A percentile compares a stretch with the other conserved stretches of the same genome.
These are phyloP conservation scores for Ametastegia equiseti DNA, from an alignment of 2,888 invertebrate genomes.

Conservation along the genomic window DNA sequence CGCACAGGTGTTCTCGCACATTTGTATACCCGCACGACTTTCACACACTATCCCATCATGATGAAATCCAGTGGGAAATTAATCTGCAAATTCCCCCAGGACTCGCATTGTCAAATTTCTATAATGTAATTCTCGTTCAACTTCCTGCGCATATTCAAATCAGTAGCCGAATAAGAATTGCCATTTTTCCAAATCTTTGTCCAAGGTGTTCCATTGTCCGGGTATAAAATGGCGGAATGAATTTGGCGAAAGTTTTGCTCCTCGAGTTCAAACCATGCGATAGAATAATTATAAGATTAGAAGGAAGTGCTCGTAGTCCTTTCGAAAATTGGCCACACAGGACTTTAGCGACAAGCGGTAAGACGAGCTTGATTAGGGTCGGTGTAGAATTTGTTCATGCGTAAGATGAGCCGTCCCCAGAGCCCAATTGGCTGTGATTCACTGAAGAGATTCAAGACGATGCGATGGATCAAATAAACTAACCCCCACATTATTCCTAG, in stretches of 20 bases:
- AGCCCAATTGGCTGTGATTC: not conserved
- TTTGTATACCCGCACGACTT: not conserved
- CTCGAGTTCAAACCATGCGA: not conserved
- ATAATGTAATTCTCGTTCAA: no score
- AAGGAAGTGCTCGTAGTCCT: not conserved
- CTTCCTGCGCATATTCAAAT: no score
- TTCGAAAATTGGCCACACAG: not conserved
- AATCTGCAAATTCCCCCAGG: not conserved
- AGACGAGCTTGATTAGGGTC: not conserved
- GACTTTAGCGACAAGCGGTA: not conserved
- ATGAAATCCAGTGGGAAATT: not conserved
- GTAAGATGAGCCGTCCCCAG: not conserved
- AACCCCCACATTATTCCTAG: not conserved
- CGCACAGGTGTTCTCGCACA: constrained; percentile 8
- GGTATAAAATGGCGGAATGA: not conserved
- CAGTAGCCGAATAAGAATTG: no score
- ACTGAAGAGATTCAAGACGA: not conserved
- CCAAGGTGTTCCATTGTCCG: not conserved
- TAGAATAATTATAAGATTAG: not conserved
- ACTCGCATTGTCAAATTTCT: not conserved
- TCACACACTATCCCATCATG: not conserved
- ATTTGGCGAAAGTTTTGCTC: not conserved
- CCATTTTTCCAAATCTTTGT: not conserved
- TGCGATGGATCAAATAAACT: not conserved
- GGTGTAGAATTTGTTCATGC: not conserved